Base-by-base conservation (phyloP, 2,888 invertebrate genomes). In the Cordilura impudica region DNA sequence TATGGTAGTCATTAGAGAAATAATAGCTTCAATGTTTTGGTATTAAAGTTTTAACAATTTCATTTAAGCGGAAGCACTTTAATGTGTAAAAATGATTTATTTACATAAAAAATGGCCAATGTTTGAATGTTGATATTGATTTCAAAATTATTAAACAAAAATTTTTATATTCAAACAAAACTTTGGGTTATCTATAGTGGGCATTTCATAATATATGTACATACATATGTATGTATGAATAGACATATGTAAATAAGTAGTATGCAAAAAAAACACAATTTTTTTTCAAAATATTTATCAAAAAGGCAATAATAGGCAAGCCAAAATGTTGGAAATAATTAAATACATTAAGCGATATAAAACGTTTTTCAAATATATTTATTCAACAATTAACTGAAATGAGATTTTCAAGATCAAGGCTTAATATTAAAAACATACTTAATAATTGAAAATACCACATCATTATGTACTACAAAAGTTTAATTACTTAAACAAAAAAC, bases 401-500 rank as follows among this genome's bases (percentile, higher is more conserved):
- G 18, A 16, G 26, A 35, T 54, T 63, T 72, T 72, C 71, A 72
- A 63, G 71, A 72, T 72, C 71, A 72, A 72, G 71, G 71, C 45
- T 45, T 26, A 61, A 18, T 47, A 29, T 61, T 29, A 26, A 61
- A 61, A 29, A 45, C 26, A 47, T 18, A 45, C 60, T 39, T 45
- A 45, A 26, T 45, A 26, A 26, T 26, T 45, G 43, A 26, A 6
- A 14, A 60, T 26, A 45, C 12, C 35, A 35, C 1, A 8, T 1
- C 3, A 8, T 35, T 35, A 12, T 10, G 10, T 12, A 35, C 35
- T 12, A 35, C n/a, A 35, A 3, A 12, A 8, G 1, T 35, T 35
- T 35, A 12, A 12, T 12, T 35, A 35, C 10, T 35, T 12, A 35
- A 35, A 35, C 31, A 31, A 31, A 4, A 10, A 31, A 7, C 10